phyloP scores from a whole-genome alignment of 2,113 vertebrate genomes.

The Phyllopteryx taeniolatus region DNA sequence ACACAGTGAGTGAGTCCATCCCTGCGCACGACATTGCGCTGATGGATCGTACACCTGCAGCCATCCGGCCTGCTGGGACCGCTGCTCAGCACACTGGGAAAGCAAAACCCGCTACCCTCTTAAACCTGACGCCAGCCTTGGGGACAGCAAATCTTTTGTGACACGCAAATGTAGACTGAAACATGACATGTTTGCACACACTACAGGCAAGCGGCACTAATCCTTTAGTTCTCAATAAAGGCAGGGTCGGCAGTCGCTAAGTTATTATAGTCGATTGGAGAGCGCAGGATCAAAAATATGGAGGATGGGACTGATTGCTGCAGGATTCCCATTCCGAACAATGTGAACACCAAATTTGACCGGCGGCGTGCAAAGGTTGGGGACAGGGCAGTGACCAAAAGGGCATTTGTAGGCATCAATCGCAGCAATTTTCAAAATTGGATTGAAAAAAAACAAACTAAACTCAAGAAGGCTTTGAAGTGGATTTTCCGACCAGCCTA shows the following conservation, averaged over 20 bases:
- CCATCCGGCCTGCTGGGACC: constrained; percentile 48
- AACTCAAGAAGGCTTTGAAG: too few relatives aligned
- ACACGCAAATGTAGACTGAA: constrained; percentile 17
- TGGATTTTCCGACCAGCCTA: too few relatives aligned
- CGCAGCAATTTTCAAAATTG: too few relatives aligned
- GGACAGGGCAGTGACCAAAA: too few relatives aligned
- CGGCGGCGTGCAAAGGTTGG: too few relatives aligned
- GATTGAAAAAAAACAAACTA: too few relatives aligned
- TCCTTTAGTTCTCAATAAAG: not conserved
- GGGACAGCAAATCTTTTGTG: constrained; percentile 28
- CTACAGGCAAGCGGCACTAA: constrained; percentile 1
- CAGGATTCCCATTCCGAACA: too few relatives aligned
- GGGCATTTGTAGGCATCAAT: too few relatives aligned
- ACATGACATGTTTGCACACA: not conserved
- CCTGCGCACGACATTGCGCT: constrained; percentile 41
- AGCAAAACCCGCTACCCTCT: constrained; percentile 33
- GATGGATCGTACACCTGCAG: constrained; percentile 70
- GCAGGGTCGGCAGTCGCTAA: not conserved
- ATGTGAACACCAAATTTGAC: too few relatives aligned
- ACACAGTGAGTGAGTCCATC: constrained; percentile 49
- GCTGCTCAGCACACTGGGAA: constrained; percentile 45
- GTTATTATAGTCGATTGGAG: not conserved
- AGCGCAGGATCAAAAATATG: not conserved
- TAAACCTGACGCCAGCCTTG: constrained; percentile 50
- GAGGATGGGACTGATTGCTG: not conserved